Percentiles rank a stretch among this genome's conserved stretches.
Conservation (phyloP, 2,888 invertebrate species). For the Gari tellinella region DNA sequence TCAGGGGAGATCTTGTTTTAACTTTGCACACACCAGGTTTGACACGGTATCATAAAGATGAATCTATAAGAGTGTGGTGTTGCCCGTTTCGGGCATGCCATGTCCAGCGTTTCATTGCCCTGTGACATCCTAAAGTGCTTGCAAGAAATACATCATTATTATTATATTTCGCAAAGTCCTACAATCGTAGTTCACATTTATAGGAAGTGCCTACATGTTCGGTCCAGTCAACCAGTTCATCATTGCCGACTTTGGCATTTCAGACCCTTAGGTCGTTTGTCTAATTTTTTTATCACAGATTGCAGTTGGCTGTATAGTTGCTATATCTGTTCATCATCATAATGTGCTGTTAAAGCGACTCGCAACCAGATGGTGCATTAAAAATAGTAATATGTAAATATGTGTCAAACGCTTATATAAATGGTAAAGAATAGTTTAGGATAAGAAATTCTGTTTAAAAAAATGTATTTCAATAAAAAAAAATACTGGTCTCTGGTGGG, state of each 20-base stretch:
- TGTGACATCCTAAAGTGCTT: constrained; percentile 34
- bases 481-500: no score
- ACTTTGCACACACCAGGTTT: not conserved
- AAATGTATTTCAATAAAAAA: no score
- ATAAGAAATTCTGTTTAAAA: no score
- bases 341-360: constrained; percentile 40
- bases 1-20: constrained; percentile 17
- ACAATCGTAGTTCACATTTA: constrained; percentile 35
- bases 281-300: not conserved
- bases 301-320: constrained; percentile 41
- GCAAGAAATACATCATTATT: constrained; percentile 30
- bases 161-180: constrained; percentile 45
- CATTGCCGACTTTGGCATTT: constrained; percentile 45
- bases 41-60: not conserved
- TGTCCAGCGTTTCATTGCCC: constrained; percentile 28
- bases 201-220: constrained; percentile 28
- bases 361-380: no score
- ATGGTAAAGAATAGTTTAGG: no score
- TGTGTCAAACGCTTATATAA: no score
- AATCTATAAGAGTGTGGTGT: not conserved
- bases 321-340: constrained; percentile 38
- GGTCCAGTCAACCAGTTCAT: constrained; percentile 37
- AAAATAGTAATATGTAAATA: no score
- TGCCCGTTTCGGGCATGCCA: not conserved
- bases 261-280: constrained; percentile 51